phyloP scores from a whole-genome alignment of 2,888 invertebrate genomes.

The Trimorus sp. region DNA sequence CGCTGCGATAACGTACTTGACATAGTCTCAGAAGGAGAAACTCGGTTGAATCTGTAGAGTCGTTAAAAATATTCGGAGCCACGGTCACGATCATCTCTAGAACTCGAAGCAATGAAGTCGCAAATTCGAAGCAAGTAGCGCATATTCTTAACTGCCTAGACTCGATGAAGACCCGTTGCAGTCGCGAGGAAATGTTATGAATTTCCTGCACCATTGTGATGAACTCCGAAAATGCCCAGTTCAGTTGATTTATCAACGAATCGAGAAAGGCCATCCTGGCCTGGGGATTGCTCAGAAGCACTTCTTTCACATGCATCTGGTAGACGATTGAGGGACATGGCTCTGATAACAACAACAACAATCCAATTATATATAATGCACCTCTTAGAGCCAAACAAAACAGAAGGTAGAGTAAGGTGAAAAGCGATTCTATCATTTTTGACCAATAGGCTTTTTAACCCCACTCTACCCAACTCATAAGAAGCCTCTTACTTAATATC shows the following conservation, averaged over 20 bases:
- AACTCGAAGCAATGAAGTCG: constrained; percentile 89
- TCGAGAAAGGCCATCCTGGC: constrained; percentile 88
- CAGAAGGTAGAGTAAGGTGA: too few species aligned
- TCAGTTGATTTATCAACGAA: constrained; percentile 90
- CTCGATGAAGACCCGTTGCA: constrained; percentile 85
- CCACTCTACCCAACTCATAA: too few species aligned
- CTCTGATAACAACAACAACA: constrained; percentile 81
- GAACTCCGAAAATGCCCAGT: constrained; percentile 95
- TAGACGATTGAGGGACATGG: constrained; percentile 87
- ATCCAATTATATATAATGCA: background rate
- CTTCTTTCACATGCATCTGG: constrained; percentile 85
- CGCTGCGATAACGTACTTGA: constrained; percentile 79
- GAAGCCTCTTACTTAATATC: constrained; percentile 74
- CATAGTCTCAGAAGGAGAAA: constrained; percentile 87
- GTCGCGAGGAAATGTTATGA: constrained; percentile 85
- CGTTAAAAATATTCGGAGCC: constrained; percentile 86
- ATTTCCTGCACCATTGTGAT: constrained; percentile 92
- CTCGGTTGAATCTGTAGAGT: constrained; percentile 86
- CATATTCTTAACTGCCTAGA: constrained; percentile 90
- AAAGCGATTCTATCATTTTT: too few species aligned
- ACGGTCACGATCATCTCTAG: constrained; percentile 90
- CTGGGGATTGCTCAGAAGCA: constrained; percentile 85
- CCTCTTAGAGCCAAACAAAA: background rate
- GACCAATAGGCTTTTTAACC: too few species aligned
- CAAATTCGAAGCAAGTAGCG: constrained; percentile 90